Evolutionary conservation across 2,888 invertebrate genomes (phyloP), one percentile per base, ranked within the genome.

Genomic region (Drosophila mettleri): DNA sequence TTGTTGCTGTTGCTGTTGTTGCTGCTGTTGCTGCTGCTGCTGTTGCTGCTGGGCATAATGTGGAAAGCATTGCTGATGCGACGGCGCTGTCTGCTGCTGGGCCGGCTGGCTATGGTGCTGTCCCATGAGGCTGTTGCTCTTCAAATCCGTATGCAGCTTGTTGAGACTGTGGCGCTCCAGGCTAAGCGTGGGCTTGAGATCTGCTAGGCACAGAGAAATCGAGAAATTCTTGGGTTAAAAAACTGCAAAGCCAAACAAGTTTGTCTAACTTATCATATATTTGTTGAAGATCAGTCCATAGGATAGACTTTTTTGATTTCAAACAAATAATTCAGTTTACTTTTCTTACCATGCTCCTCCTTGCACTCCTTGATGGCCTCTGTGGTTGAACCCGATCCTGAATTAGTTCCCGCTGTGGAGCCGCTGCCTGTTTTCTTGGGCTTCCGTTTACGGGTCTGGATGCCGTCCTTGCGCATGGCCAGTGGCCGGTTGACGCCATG

Each of bases 381-480:
- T 62, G 84, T 20, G 66, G 78, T 61, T 49, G 79, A 69, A 48
- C 63, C 34, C 7, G 73, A 55, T n/a, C 71, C 75, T 0, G 77
- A 63, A 27, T 71, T 78, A 18, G 82, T 65, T 3, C 70, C 73
- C 0, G 73, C 52, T 16, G 67, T 45, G 20, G 79, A 67, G 22
- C 93, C 93, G 78, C 93, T 93, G 46, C 94, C 94, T 10, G 95
- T 94, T 91, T 97, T 97, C 92, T 97, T 97, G 68, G 97, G 97
- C 90, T 99, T 99, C 57, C 99, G 94, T 92, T 99, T 99, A 78
- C 99, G 94, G 41, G 98, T 98, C 93, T 98, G 98, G 73, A 99
- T 98, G 60, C 98, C 98, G 90, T 98, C 98, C 91, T 98, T 98
- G 78, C 98, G 95, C 98, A 98, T 98, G 20, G 98, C 97, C 88